Percentiles rank a stretch among this genome's conserved stretches.
Evolutionary conservation across 1,140 invertebrate species (phyloP).

Genomic region (Ooceraea biroi): DNA sequence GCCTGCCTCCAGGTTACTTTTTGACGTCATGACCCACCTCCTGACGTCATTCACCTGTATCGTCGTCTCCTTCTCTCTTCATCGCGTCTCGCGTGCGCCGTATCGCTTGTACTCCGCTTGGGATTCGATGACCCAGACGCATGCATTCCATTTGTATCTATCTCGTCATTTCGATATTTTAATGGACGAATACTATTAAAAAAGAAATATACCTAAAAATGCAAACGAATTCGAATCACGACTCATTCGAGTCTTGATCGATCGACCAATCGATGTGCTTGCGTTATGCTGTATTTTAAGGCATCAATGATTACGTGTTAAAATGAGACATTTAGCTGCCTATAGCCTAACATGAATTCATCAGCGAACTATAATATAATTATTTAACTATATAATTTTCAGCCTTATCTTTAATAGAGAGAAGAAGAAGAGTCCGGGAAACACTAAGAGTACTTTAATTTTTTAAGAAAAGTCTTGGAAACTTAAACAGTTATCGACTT

Average conservation of each 20-base stretch:
- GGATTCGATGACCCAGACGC: conserved; percentile 35
- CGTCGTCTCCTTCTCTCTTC: conserved; percentile 47
- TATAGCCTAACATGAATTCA: not conserved
- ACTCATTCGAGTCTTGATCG: conserved; percentile 53
- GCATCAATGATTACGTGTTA: conserved; percentile 33
- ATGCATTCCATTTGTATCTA: not conserved
- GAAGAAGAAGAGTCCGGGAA: too few relatives aligned
- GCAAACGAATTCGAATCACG: conserved; percentile 40
- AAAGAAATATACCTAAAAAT: conserved; percentile 44
- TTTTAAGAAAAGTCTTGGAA: not conserved
- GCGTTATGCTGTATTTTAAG: conserved; percentile 70
- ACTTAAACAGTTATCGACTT: not conserved
- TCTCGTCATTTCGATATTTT: conserved; percentile 21
- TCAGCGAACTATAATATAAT: too few relatives aligned
- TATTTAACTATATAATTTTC: too few relatives aligned
- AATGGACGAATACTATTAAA: conserved; percentile 17
- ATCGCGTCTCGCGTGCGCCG: conserved; percentile 49
- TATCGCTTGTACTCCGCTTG: not conserved
- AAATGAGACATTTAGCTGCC: conserved; percentile 11
- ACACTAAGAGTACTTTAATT: too few relatives aligned
- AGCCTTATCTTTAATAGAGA: too few relatives aligned
- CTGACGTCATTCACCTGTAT: conserved; percentile 80
- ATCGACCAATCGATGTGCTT: conserved; percentile 69
- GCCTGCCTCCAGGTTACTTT: conserved; percentile 67
- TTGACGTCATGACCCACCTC: conserved; percentile 77